phyloP scores from a whole-genome alignment of 2,113 vertebrate species.

The Toxotes jaculatrix region DNA sequence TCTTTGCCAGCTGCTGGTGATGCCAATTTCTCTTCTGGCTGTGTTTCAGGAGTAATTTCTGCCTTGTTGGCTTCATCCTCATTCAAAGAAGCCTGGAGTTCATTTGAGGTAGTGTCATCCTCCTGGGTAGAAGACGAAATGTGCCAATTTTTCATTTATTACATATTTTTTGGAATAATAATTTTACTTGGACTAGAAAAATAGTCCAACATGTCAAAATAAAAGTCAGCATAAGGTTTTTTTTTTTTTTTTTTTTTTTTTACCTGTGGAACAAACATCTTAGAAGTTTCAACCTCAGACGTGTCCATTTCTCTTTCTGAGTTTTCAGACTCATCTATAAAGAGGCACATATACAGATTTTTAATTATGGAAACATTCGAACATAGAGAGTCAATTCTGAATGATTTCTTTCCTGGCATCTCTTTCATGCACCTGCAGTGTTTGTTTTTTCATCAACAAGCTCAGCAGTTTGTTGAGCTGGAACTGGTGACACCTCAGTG shows the following conservation, averaged over 20 bases:
- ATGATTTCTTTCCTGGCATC: neutral
- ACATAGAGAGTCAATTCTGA: neutral
- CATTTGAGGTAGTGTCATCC: neutral
- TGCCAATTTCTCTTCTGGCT: conserved; percentile 4
- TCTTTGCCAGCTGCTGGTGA: conserved; percentile 15
- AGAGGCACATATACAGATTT: neutral
- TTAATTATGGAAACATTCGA: neutral
- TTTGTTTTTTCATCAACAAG: conserved; percentile 8
- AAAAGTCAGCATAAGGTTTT: neutral
- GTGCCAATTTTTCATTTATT: neutral
- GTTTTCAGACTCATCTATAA: conserved; percentile 48
- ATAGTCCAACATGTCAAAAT: neutral
- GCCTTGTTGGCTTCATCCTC: conserved; percentile 23
- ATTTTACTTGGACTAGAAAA: neutral
- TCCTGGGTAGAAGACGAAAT: conserved; percentile 34
- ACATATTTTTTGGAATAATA: no score
- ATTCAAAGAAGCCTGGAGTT: conserved; percentile 11
- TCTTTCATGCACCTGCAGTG: conserved; percentile 57
- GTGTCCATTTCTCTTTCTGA: conserved; percentile 18
- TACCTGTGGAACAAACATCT: conserved; percentile 61
- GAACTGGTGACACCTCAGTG: neutral
- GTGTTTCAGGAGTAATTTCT: conserved; percentile 24
- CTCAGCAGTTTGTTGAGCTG: conserved; percentile 11
- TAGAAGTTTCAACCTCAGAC: neutral
- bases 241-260: no score